Evolutionary conservation across 2,888 invertebrate genomes (phyloP).

Genomic region (Coelinius sp.): DNA sequence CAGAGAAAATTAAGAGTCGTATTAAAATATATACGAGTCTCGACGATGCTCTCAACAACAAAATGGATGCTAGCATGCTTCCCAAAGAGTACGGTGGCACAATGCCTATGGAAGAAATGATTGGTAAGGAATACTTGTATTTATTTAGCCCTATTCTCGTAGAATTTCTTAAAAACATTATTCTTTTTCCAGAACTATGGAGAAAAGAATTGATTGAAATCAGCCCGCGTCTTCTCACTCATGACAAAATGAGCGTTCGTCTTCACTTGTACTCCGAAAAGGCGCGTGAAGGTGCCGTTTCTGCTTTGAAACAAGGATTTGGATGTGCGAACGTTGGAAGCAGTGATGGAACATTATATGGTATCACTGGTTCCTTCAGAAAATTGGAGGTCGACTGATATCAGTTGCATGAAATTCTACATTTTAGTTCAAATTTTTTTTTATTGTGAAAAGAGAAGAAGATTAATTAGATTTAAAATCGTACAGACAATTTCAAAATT

Average conservation of each 20-base stretch:
- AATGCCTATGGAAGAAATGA: constrained; percentile 89
- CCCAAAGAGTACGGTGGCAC: constrained; percentile 88
- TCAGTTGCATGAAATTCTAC: not conserved
- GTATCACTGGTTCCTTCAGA: constrained; percentile 83
- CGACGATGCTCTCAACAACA: constrained; percentile 73
- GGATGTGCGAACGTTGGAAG: constrained; percentile 75
- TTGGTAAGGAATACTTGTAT: constrained; percentile 73
- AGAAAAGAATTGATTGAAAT: constrained; percentile 77
- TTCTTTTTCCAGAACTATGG: constrained; percentile 74
- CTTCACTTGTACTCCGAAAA: constrained; percentile 80
- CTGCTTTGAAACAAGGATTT: constrained; percentile 77
- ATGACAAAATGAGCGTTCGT: constrained; percentile 81
- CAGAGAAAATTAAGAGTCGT: constrained; percentile 82
- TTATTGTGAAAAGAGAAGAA: not conserved
- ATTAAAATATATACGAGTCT: constrained; percentile 78
- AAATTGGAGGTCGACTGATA: constrained; percentile 83
- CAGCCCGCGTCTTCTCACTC: constrained; percentile 76
- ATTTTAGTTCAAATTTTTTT: not conserved
- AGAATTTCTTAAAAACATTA: too few species aligned
- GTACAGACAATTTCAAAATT: not conserved
- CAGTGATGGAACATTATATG: constrained; percentile 75
- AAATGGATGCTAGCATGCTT: constrained; percentile 76
- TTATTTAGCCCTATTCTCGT: too few species aligned
- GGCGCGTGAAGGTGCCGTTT: constrained; percentile 82
- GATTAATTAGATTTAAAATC: not conserved